Conservation (phyloP, 2,888 invertebrate genomes). For the Idaea biselata region DNA sequence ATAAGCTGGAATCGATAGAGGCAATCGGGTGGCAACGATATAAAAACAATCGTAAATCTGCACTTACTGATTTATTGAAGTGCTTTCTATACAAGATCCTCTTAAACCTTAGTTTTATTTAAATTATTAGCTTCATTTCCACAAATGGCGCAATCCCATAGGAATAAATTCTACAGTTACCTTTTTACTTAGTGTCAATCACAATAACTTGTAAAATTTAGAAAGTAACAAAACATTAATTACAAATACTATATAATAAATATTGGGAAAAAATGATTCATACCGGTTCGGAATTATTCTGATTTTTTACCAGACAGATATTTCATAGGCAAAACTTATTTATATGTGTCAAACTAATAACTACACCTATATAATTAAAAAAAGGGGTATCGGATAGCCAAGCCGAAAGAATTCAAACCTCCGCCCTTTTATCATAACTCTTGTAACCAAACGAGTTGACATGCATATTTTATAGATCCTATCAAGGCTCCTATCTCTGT, state of each 20-base stretch:
- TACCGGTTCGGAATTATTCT: too few species aligned
- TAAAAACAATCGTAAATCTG: background rate
- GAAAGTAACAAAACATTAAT: background rate
- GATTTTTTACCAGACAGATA: too few species aligned
- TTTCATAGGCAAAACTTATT: too few species aligned
- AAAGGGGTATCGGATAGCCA: background rate
- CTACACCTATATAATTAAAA: background rate
- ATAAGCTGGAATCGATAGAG: conserved; percentile 17
- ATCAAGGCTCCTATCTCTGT: conserved; percentile 8
- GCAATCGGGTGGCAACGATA: conserved; percentile 25
- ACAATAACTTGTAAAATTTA: background rate
- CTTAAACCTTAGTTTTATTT: too few species aligned
- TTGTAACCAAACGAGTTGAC: background rate
- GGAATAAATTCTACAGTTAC: background rate
- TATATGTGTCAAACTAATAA: background rate
- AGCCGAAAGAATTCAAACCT: background rate
- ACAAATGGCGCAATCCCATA: too few species aligned
- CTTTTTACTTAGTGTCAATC: background rate
- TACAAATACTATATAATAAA: background rate
- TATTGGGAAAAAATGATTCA: background rate
- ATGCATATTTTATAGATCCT: conserved; percentile 12
- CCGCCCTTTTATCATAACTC: background rate
- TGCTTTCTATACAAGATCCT: background rate
- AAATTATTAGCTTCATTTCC: too few species aligned
- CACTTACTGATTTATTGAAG: background rate